Evolutionary conservation across 1,140 invertebrate species (phyloP).

Genomic region (Caerostris darwini): DNA sequence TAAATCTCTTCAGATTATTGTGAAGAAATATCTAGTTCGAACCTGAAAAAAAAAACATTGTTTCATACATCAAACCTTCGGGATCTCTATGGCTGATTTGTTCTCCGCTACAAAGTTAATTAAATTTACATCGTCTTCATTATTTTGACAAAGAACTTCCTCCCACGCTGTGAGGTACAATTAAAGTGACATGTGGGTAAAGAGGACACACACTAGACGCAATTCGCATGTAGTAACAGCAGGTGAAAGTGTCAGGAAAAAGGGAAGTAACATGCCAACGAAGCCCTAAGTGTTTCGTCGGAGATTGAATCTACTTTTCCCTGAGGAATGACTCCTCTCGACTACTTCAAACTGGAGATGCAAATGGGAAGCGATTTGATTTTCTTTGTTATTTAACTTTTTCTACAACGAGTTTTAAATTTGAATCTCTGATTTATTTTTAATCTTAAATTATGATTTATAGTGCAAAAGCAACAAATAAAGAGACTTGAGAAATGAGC

Average conservation of each 20-base stretch:
- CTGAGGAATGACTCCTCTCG: background rate
- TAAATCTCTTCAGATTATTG: too few relatives aligned
- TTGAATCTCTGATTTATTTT: too few relatives aligned
- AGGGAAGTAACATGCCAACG: slow-evolving; percentile 30
- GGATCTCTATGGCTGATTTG: background rate
- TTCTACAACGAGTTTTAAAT: too few relatives aligned
- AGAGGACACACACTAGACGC: background rate
- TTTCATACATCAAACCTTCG: too few relatives aligned
- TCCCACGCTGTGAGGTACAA: background rate
- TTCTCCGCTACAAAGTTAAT: slow-evolving; percentile 18
- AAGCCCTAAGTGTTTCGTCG: background rate
- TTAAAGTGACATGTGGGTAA: slow-evolving; percentile 30
- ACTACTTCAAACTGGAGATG: background rate
- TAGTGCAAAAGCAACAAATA: too few relatives aligned
- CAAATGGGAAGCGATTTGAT: too few relatives aligned
- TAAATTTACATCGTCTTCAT: slow-evolving; percentile 59
- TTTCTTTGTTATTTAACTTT: too few relatives aligned
- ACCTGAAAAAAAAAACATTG: too few relatives aligned
- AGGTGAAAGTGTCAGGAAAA: slow-evolving; percentile 28
- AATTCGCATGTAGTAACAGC: slow-evolving; percentile 7
- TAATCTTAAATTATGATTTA: too few relatives aligned
- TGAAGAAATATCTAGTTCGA: too few relatives aligned
- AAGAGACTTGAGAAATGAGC: too few relatives aligned
- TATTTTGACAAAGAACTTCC: slow-evolving; percentile 29
- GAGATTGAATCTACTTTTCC: background rate